phyloP scores from a whole-genome alignment of 2,797 vertebrate genomes.

The Typhlichthys subterraneus region DNA sequence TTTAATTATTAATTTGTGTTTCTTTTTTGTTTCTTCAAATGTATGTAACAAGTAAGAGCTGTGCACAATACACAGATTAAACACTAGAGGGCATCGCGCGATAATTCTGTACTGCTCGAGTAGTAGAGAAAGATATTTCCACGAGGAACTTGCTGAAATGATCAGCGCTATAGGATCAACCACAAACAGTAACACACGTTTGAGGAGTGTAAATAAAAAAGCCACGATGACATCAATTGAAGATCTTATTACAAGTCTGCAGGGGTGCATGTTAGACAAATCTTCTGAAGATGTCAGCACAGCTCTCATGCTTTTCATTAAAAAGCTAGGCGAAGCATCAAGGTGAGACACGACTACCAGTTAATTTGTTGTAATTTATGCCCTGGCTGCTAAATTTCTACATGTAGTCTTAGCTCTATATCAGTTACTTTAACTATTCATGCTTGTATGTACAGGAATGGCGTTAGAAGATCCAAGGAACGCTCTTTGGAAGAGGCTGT shows the following conservation, averaged over 20 bases:
- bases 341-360: constrained; percentile 50
- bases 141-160: background rate
- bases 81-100: constrained; percentile 37
- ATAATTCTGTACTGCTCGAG: rapidly evolving
- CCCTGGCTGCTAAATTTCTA: background rate
- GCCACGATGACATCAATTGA: constrained; percentile 57
- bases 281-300: constrained; percentile 18
- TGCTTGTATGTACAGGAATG: constrained; percentile 64
- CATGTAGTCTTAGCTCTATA: background rate
- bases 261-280: constrained; percentile 40
- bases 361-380: background rate
- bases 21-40: no score
- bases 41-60: no score
- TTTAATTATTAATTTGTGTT: no score
- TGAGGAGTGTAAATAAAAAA: background rate
- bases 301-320: constrained; percentile 40
- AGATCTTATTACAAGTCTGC: constrained; percentile 49
- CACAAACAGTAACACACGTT: background rate
- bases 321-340: constrained; percentile 66
- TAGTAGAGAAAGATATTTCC: constrained; percentile 37
- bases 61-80: background rate
- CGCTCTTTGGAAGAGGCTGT: constrained; percentile 81
- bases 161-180: no score
- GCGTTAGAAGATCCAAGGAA: constrained; percentile 81
- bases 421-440: background rate